Evolutionary conservation across 2,797 vertebrate species (phyloP).

Genomic region (Limnodromus scolopaceus): DNA sequence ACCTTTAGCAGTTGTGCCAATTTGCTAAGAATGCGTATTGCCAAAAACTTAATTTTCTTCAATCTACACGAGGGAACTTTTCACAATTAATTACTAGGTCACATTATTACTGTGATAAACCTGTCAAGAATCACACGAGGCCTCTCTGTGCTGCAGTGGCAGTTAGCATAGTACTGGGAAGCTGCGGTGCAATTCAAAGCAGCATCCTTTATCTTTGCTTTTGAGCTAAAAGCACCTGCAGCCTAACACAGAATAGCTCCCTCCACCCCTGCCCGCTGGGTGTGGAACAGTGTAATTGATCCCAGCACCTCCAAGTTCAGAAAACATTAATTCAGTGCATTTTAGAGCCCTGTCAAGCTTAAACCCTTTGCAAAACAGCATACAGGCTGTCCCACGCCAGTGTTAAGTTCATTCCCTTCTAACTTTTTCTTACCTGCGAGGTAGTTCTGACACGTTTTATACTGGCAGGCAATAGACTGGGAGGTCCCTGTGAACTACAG

Average conservation of each 20-base stretch:
- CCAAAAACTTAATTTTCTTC: background rate
- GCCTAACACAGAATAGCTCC: background rate
- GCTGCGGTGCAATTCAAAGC: background rate
- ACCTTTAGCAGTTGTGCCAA: background rate
- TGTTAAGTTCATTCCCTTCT: background rate
- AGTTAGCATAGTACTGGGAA: background rate
- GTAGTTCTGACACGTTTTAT: background rate
- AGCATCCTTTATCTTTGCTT: background rate
- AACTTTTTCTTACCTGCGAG: background rate
- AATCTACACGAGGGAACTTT: background rate
- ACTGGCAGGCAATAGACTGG: background rate
- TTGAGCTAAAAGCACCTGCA: background rate
- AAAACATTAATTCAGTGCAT: background rate
- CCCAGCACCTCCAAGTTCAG: background rate
- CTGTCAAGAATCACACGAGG: fast-evolving
- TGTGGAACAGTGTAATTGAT: background rate
- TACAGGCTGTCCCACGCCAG: background rate
- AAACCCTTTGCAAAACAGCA: background rate
- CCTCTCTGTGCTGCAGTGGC: background rate
- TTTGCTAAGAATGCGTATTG: background rate
- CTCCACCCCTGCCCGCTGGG: background rate
- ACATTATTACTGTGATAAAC: background rate
- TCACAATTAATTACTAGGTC: background rate
- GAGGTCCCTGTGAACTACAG: background rate
- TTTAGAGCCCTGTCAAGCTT: background rate